Conservation (phyloP, 1,140 invertebrate species). For the Nylanderia fulva region DNA sequence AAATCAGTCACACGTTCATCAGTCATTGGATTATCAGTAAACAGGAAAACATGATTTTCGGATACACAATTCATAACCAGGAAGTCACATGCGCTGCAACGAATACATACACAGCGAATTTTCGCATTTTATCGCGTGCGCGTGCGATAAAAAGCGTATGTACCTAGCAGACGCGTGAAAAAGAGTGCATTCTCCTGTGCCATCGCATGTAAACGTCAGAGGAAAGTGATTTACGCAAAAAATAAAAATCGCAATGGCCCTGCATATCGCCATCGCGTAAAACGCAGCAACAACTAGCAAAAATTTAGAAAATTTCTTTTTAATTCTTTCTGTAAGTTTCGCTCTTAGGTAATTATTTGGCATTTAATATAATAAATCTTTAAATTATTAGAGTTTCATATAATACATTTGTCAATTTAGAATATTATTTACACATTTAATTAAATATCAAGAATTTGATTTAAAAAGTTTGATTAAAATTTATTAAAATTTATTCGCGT, state of each 20-base stretch:
- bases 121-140: constrained; percentile 15
- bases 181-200: constrained; percentile 41
- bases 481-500: neutral
- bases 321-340: neutral
- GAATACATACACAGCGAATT: constrained; percentile 35
- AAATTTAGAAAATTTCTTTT: constrained; percentile 10
- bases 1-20: neutral
- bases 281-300: neutral
- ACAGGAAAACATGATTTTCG: constrained; percentile 43
- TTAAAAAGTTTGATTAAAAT: neutral
- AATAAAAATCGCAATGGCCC: constrained; percentile 25
- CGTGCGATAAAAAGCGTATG: constrained; percentile 12
- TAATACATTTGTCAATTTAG: neutral
- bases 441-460: neutral
- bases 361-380: no score
- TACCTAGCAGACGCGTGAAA: constrained; percentile 8
- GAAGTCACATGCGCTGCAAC: neutral
- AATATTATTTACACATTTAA: neutral
- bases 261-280: constrained; percentile 19
- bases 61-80: constrained; percentile 33
- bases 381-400: no score
- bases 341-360: neutral
- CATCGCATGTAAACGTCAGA: neutral
- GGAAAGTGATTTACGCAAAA: constrained; percentile 27
- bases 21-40: constrained; percentile 8